Conservation (phyloP, 30 jellyfish, hydroid and myxozoan genomes). For the Sanderia malayensis region DNA sequence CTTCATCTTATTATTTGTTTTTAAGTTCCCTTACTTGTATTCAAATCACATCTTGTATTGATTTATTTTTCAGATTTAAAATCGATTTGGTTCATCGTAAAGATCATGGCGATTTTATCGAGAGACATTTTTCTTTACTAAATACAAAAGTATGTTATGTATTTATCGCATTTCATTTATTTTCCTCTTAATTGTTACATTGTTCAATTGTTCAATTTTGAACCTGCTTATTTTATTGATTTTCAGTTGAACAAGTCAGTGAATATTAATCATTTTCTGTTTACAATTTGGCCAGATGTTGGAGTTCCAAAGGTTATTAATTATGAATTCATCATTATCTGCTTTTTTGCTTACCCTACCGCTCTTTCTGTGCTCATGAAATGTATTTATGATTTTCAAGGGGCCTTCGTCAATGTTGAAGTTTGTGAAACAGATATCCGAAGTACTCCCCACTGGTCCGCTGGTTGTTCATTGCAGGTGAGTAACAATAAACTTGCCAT, state of each 20-base stretch:
- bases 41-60: background rate
- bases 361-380: too few relatives aligned
- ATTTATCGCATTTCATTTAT: background rate
- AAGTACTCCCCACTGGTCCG: slow-evolving; percentile 27
- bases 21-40: background rate
- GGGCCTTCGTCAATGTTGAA: slow-evolving; percentile 36
- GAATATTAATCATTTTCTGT: slow-evolving; percentile 54
- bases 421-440: slow-evolving; percentile 25
- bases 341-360: too few relatives aligned
- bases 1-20: too few relatives aligned
- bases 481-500: too few relatives aligned
- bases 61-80: slow-evolving; percentile 31
- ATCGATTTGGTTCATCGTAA: slow-evolving; percentile 56
- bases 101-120: slow-evolving; percentile 44
- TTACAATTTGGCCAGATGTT: slow-evolving; percentile 68
- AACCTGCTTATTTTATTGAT: background rate
- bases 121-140: slow-evolving; percentile 53
- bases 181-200: background rate
- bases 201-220: background rate
- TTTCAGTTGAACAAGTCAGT: slow-evolving; percentile 67
- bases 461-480: slow-evolving; percentile 58
- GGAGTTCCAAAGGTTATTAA: slow-evolving; percentile 79
- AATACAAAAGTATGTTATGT: slow-evolving; percentile 51
- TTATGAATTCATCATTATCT: too few relatives aligned
- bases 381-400: slow-evolving; percentile 1